Conservation (phyloP, 2,888 invertebrate species). For the Aporophyla lueneburgensis region DNA sequence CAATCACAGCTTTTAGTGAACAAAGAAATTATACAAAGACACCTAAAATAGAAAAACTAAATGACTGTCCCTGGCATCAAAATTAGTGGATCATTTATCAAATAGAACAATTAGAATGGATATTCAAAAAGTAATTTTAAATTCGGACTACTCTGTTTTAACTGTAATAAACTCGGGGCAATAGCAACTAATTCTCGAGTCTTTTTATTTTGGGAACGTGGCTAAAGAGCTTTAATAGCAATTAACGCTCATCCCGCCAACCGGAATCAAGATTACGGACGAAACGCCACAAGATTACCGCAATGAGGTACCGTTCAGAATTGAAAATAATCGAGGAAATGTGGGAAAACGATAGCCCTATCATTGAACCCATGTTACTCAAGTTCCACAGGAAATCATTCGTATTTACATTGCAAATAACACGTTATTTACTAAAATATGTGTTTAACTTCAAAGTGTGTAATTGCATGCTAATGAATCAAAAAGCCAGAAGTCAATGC, state of each 20-base stretch:
- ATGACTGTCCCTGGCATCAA: slow-evolving; percentile 30
- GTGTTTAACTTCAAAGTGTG: slow-evolving; percentile 59
- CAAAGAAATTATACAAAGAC: slow-evolving; percentile 28
- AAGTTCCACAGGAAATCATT: slow-evolving; percentile 50
- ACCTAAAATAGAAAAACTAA: slow-evolving; percentile 29
- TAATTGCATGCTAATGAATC: slow-evolving; percentile 83
- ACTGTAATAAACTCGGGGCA: slow-evolving; percentile 58
- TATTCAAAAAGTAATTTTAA: slow-evolving; percentile 30
- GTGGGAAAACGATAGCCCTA: slow-evolving; percentile 30
- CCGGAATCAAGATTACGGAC: slow-evolving; percentile 72
- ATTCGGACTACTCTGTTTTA: neutral
- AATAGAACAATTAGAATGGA: slow-evolving; percentile 29
- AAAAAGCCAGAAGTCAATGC: slow-evolving; percentile 85
- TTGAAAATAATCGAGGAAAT: slow-evolving; percentile 62
- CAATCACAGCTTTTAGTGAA: slow-evolving; percentile 43
- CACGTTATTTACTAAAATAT: slow-evolving; percentile 59
- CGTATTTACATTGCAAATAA: slow-evolving; percentile 62
- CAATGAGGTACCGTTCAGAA: slow-evolving; percentile 65
- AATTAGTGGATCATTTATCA: slow-evolving; percentile 34
- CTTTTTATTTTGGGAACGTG: slow-evolving; percentile 60
- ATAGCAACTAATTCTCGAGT: slow-evolving; percentile 70
- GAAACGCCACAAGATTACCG: slow-evolving; percentile 55
- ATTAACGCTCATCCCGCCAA: slow-evolving; percentile 80
- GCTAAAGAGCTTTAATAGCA: slow-evolving; percentile 68
- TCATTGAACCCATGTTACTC: slow-evolving; percentile 34